Percentiles rank a stretch among this genome's conserved stretches.
phyloP scores from a whole-genome alignment of 1,140 invertebrate genomes.

The Achroia grisella region DNA sequence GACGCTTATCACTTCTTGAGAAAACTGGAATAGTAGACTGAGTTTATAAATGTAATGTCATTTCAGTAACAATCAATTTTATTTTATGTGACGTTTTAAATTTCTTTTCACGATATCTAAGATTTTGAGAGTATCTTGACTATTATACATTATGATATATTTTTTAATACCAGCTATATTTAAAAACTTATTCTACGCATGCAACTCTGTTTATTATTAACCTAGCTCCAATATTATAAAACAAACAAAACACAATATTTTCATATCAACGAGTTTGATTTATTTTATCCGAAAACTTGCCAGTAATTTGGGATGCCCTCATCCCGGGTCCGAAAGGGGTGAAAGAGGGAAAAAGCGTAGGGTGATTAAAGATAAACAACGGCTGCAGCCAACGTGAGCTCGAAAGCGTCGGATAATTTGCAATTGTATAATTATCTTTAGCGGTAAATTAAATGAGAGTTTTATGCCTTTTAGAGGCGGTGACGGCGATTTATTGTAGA shows the following conservation, averaged over 20 bases:
- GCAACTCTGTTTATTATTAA: too few species aligned
- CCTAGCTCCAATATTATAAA: too few species aligned
- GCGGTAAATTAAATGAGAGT: constrained; percentile 48
- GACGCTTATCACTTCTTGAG: too few species aligned
- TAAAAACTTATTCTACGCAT: too few species aligned
- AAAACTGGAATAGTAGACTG: too few species aligned
- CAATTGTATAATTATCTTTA: constrained; percentile 61
- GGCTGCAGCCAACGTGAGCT: constrained; percentile 34
- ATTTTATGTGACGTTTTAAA: too few species aligned
- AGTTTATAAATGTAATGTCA: too few species aligned
- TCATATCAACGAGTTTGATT: constrained; percentile 19
- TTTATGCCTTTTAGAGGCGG: constrained; percentile 35
- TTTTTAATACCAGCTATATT: too few species aligned
- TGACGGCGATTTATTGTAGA: constrained; percentile 26
- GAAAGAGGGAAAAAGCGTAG: constrained; percentile 49
- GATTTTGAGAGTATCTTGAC: too few species aligned
- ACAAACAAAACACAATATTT: constrained; percentile 7
- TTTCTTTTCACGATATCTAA: too few species aligned
- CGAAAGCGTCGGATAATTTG: constrained; percentile 43
- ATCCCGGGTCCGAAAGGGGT: constrained; percentile 35
- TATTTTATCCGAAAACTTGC: constrained; percentile 2
- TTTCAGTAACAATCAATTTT: too few species aligned
- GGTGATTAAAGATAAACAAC: constrained; percentile 68
- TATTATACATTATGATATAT: too few species aligned
- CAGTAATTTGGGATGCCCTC: constrained; percentile 46